Evolutionary conservation across 2,888 invertebrate genomes (phyloP), one percentile per base, ranked within the genome.

Genomic region (Megalurothrips usitatus): DNA sequence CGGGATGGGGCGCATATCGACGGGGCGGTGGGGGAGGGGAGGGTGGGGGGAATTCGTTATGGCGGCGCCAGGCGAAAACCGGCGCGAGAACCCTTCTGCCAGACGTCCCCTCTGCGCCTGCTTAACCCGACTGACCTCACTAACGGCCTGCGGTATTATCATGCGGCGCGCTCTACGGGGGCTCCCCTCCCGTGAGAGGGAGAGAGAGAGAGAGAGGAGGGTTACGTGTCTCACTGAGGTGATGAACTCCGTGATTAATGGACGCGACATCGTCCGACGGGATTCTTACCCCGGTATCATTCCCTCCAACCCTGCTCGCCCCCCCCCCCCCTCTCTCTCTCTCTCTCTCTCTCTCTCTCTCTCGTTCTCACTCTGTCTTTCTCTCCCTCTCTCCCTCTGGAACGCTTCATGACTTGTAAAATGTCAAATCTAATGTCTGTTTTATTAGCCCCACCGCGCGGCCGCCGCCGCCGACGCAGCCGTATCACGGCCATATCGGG

Each of bases 391-490:
- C 14, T n/a, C 14, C 14, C n/a, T 10, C 58, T 58, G 19, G 17
- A 8, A 19, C 17, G 17, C 58, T 58, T 43, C 3, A 58, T n/a
- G 58, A 11, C 58, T 58, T 58, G 58, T 58, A 58, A 58, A 58
- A 58, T 58, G 58, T 58, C 58, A 58, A 58, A 58, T 58, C 58
- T 58, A 58, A 58, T 58, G 58, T 58, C 58, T 58, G 58, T 58
- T 58, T 58, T 58, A 58, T 58, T 17, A 58, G 58, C 58, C 17
- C 52, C 52, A 1, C 52, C 58, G 12, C 14, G 34, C 34, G 34
- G 58, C 0, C 58, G 34, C 2, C 34, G 34, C 3, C 34, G 34
- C 34, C 34, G 34, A n/a, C 34, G 34, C 34, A 43, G 34, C 34
- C 34, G 34, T 43, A 43, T n/a, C n/a, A n/a, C n/a, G n/a, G n/a